Conservation (phyloP, 2,113 vertebrate genomes). For the Prolemur simus region DNA sequence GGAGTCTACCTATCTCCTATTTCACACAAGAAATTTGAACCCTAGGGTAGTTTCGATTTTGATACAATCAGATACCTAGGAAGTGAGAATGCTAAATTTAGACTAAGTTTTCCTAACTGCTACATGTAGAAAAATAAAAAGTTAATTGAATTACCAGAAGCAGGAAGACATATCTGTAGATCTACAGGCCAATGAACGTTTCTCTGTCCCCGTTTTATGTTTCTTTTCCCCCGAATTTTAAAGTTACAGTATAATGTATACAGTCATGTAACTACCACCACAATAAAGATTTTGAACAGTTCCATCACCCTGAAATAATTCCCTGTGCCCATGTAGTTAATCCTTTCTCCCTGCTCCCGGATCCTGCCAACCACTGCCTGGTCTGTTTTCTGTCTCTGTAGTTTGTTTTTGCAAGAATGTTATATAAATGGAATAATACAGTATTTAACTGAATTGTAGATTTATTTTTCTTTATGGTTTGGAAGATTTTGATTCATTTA, state of each 20-base stretch:
- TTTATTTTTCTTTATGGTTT: background rate
- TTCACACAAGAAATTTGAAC: background rate
- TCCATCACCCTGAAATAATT: background rate
- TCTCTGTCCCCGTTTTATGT: background rate
- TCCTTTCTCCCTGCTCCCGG: accelerated
- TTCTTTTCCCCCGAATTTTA: background rate
- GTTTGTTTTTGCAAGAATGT: background rate
- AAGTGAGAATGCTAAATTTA: background rate
- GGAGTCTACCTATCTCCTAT: background rate
- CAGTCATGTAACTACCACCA: background rate
- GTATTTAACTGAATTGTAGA: background rate
- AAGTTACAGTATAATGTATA: background rate
- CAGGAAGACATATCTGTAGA: background rate
- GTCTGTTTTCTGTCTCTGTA: background rate
- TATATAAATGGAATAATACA: background rate
- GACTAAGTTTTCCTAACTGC: background rate
- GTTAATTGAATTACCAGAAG: background rate
- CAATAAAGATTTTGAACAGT: background rate
- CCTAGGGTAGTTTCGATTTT: background rate
- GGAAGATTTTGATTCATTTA: background rate
- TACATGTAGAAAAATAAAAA: background rate
- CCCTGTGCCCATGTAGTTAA: accelerated
- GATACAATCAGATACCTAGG: background rate
- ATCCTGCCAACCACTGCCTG: no score
- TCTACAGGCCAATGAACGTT: background rate